A percentile compares a stretch with the other conserved stretches of the same genome.
Evolutionary conservation across 1,140 invertebrate genomes (phyloP).

Genomic region (Phocides pigmalion): DNA sequence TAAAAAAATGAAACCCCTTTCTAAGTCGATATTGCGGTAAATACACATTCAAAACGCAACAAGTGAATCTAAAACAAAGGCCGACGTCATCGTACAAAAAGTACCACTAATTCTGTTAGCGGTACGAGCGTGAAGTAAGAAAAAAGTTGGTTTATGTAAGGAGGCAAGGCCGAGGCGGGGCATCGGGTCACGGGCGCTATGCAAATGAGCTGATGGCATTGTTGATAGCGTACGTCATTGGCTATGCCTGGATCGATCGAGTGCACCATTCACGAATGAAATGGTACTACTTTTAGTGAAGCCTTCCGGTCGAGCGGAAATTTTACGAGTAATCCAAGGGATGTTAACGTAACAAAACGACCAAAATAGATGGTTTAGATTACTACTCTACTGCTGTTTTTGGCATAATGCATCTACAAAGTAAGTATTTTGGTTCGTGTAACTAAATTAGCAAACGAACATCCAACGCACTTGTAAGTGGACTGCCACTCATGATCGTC

Average conservation of each 20-base stretch:
- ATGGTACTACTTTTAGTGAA: background rate
- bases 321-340: conserved; percentile 5
- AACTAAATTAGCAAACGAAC: too few species aligned
- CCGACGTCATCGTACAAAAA: background rate
- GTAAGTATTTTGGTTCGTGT: too few species aligned
- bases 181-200: conserved; percentile 65
- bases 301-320: background rate
- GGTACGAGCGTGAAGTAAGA: conserved; percentile 34
- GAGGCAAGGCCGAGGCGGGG: conserved; percentile 51
- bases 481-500: too few species aligned
- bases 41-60: background rate
- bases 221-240: conserved; percentile 51
- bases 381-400: too few species aligned
- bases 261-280: conserved; percentile 21
- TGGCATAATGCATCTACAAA: too few species aligned
- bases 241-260: conserved; percentile 29
- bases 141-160: conserved; percentile 49
- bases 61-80: background rate
- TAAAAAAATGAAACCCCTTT: too few species aligned
- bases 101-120: conserved; percentile 13
- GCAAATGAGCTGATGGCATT: conserved; percentile 64
- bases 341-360: too few species aligned
- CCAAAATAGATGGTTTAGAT: too few species aligned
- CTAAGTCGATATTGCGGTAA: too few species aligned
- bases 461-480: too few species aligned